Evolutionary conservation across 2,113 vertebrate species (phyloP), one percentile per base, ranked within the genome.

Genomic region (Actinemys pallida): DNA sequence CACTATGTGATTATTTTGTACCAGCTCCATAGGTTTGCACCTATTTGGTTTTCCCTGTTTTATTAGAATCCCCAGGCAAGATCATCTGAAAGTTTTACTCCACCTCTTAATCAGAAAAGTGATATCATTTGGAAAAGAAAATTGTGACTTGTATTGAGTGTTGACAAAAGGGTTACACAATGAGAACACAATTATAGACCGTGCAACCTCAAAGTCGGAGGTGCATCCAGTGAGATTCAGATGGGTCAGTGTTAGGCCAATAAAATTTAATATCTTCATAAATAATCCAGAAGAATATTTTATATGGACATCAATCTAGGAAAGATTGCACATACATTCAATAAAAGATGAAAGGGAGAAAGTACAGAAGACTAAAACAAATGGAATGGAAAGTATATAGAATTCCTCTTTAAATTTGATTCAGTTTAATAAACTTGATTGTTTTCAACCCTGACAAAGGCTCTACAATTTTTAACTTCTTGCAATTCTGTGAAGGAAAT

Each of bases 261-360:
- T 92, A 86, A 83, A 56, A 31, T 94, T 90, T 42, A 93, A 11
- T 49, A 25, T 79, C 42, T 79, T 25, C 76, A 8, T 87, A 79
- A 85, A 82, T 88, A 9, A 47, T 87, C 2, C 50, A 57, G 94
- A 87, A n/a, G 31, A 94, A 75, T 47, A 12, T 88, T 94, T 93
- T 65, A 89, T 6, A 16, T 80, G 45, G 5, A 90, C 90, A 13
- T 39, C 75, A 87, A 83, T 24, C 10, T 84, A 88, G 19, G 84
- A 78, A 45, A 78, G 65, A 52, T 88, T 92, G 8, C 29, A 53
- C 49, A 89, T 5, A 8, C 72, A 85, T 81, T 47, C 53, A 83
- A 88, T 92, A 91, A 83, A 19, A 59, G 10, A 45, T 11, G 45
- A 31, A 65, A 31, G 49, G 72, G 84, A 80, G 29, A 95, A 69